A percentile compares a stretch with the other conserved stretches of the same genome.
Conservation (phyloP, 2,888 invertebrate genomes). For the Dione juno region DNA sequence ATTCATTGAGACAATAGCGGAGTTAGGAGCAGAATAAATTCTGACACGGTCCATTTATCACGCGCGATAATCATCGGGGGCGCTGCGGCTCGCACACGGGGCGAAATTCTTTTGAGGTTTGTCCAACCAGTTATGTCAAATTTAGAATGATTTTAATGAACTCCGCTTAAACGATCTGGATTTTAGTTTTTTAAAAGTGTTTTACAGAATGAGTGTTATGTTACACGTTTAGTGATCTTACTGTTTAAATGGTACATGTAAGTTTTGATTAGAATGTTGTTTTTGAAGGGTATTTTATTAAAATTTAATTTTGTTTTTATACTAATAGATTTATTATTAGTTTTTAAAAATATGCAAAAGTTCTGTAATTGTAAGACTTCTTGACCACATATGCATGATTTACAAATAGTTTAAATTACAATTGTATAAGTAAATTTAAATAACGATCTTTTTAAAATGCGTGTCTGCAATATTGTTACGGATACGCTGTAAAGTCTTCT, state of each 20-base stretch:
- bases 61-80: slow-evolving; percentile 73
- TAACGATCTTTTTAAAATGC: not conserved
- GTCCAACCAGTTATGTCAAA: slow-evolving; percentile 65
- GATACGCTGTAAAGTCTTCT: not conserved
- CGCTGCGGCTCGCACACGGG: slow-evolving; percentile 59
- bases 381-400: too few species aligned
- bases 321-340: not conserved
- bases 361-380: too few species aligned
- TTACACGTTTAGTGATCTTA: slow-evolving; percentile 1
- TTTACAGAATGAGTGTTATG: slow-evolving; percentile 29
- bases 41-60: slow-evolving; percentile 81
- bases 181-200: slow-evolving; percentile 36
- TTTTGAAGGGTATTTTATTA: not conserved
- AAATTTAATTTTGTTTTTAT: slow-evolving; percentile 1
- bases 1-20: slow-evolving; percentile 83
- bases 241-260: not conserved
- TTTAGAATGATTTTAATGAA: slow-evolving; percentile 48
- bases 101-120: slow-evolving; percentile 71
- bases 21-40: slow-evolving; percentile 77
- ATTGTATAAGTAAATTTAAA: too few species aligned
- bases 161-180: slow-evolving; percentile 35
- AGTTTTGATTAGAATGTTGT: not conserved
- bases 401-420: too few species aligned
- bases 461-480: not conserved
- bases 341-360: too few species aligned